Percentiles rank a stretch among this genome's conserved stretches.
These are phyloP conservation scores for Drosophila koepferae DNA, from an alignment of 2,888 invertebrate species.

Conservation along the genomic window DNA sequence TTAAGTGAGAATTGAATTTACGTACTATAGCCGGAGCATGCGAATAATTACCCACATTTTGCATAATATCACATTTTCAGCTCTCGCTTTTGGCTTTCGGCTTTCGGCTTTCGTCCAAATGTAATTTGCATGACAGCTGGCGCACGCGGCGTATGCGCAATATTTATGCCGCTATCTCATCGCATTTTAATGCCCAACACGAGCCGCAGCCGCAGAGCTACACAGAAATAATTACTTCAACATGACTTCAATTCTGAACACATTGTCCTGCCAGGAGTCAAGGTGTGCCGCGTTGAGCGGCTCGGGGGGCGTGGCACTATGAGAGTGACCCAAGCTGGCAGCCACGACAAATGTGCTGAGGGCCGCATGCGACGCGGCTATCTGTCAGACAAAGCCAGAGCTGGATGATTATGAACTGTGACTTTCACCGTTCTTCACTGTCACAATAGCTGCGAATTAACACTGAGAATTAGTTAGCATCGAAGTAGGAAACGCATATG, in stretches of 20 bases:
- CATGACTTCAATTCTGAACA: slow-evolving; percentile 14
- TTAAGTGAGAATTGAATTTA: slow-evolving; percentile 50
- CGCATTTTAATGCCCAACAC: slow-evolving; percentile 22
- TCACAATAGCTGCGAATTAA: neutral
- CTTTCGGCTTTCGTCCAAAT: slow-evolving; percentile 14
- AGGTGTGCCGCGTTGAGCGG: slow-evolving; percentile 25
- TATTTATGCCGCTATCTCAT: slow-evolving; percentile 14
- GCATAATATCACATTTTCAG: slow-evolving; percentile 34
- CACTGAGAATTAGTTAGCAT: neutral
- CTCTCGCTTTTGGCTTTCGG: neutral
- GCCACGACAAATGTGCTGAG: slow-evolving; percentile 39
- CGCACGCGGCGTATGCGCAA: slow-evolving; percentile 46
- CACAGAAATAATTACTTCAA: slow-evolving; percentile 40
- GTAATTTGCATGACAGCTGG: slow-evolving; percentile 51
- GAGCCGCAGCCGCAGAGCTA: neutral
- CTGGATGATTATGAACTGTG: slow-evolving; percentile 5
- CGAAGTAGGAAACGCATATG: neutral
- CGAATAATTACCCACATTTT: slow-evolving; percentile 24
- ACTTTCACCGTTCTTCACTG: neutral
- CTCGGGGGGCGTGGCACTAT: slow-evolving; percentile 13
- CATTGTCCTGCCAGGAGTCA: slow-evolving; percentile 4
- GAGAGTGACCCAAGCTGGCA: neutral
- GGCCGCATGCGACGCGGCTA: slow-evolving; percentile 20
- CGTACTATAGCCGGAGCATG: slow-evolving; percentile 20
- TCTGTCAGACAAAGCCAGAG: neutral